Evolutionary conservation across 30 jellyfish, hydroid and myxozoan genomes (phyloP), one percentile per base, ranked within the genome.

Genomic region (Aurelia aurita): DNA sequence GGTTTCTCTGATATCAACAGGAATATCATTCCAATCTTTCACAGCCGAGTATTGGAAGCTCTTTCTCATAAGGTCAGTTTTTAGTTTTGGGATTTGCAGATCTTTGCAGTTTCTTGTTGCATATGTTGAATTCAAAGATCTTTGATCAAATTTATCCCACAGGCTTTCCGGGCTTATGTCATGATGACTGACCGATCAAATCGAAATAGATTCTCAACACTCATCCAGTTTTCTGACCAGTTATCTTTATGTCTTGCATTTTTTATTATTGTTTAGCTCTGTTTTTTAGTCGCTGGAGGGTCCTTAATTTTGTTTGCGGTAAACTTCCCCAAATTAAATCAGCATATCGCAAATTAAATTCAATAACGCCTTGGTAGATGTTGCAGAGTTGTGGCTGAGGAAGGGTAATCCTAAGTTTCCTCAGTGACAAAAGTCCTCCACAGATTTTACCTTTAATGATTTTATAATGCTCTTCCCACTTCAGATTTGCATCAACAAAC

Each of bases 21-120:
- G 83, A n/a, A 47, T 45, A 71, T 32, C 83, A 28, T 46, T 71
- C 71, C 83, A 71, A 5, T 44, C 69, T 27, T 71, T 71, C 54
- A 71, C 3, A 19, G 58, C 1, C 18, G 51, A n/a, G 5, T 45
- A 71, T 8, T 22, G 43, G 43, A 46, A 71, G 1, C 51, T 49
- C n/a, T 45, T 46, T 71, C 23, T 46, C 34, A 28, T 16, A 9
- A 71, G 7, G 16, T 71, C 82, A 12, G 82, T 71, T 51, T 26
- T 22, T 8, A 20, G 49, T 26, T 26, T 43, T 1, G 83, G 83
- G 31, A 71, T n/a, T 3, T 71, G 83, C 1, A 71, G n/a, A n/a
- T n/a, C n/a, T n/a, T n/a, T n/a, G n/a, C n/a, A n/a, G n/a, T n/a
- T n/a, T n/a, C n/a, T n/a, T 47, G 67, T 71, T 3, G 43, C 32